Conservation (phyloP, 2,797 vertebrate genomes). For the Pteronotus mesoamericanus region DNA sequence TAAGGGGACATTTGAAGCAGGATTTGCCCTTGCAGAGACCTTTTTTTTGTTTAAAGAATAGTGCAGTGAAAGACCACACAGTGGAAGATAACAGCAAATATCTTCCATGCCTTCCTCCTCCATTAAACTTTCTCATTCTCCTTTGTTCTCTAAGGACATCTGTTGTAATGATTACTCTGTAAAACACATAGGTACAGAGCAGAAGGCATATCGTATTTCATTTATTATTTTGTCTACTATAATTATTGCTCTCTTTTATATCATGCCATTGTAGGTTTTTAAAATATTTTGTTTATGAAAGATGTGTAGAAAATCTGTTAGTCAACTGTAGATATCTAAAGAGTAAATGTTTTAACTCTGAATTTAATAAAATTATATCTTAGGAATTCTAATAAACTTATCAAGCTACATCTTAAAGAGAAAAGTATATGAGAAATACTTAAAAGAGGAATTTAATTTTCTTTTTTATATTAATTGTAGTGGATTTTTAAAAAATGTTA, state of each 20-base stretch:
- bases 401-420: slow-evolving; percentile 29
- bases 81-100: slow-evolving; percentile 65
- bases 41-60: slow-evolving; percentile 69
- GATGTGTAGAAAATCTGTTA: slow-evolving; percentile 62
- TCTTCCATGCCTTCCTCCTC: slow-evolving; percentile 48
- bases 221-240: slow-evolving; percentile 66
- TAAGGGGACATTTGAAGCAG: slow-evolving; percentile 62
- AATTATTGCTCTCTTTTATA: slow-evolving; percentile 67
- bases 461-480: slow-evolving; percentile 1
- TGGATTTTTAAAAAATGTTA: not conserved
- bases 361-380: slow-evolving; percentile 53
- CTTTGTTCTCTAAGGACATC: slow-evolving; percentile 59
- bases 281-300: slow-evolving; percentile 66
- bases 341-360: slow-evolving; percentile 35
- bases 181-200: slow-evolving; percentile 44
- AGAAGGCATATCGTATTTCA: slow-evolving; percentile 65
- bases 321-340: slow-evolving; percentile 25
- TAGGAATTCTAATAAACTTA: slow-evolving; percentile 25
- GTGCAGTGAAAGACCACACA: slow-evolving; percentile 54
- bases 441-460: slow-evolving; percentile 22
- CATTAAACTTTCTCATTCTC: slow-evolving; percentile 30
- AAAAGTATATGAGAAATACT: slow-evolving; percentile 18
- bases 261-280: slow-evolving; percentile 35
- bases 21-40: slow-evolving; percentile 56
- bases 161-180: slow-evolving; percentile 54